phyloP scores from a whole-genome alignment of 2,888 invertebrate species.

The Papilio protenor region DNA sequence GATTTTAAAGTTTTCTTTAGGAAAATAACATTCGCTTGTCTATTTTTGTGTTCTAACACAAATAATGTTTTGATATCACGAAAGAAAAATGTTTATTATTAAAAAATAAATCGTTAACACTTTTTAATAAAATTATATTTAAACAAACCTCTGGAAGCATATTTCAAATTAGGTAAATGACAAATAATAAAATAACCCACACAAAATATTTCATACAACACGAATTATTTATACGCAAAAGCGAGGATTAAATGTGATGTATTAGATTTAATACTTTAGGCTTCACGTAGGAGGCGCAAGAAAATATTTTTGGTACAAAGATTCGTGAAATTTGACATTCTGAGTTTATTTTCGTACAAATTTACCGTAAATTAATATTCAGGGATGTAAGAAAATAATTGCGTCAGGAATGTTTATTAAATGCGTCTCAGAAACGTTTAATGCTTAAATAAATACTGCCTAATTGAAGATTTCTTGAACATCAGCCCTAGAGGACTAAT shows the following conservation, averaged over 20 bases:
- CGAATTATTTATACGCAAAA: not conserved
- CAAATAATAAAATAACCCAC: not conserved
- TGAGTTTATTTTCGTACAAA: conserved; percentile 4
- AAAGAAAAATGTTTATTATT: no score
- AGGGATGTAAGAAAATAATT: not conserved
- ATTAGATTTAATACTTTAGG: conserved; percentile 23
- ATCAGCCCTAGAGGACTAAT: not conserved
- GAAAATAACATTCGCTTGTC: no score
- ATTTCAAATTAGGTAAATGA: not conserved
- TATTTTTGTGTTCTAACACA: no score
- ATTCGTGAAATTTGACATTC: conserved; percentile 1
- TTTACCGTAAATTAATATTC: conserved; percentile 23
- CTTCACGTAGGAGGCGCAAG: conserved; percentile 8
- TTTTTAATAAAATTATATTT: not conserved
- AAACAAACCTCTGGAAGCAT: not conserved
- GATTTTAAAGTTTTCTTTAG: no score
- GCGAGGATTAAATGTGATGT: conserved; percentile 29
- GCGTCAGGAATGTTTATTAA: not conserved
- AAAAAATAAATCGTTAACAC: no score
- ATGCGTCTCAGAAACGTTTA: not conserved
- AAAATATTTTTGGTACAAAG: conserved; percentile 1
- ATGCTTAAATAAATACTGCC: not conserved
- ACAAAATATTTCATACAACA: not conserved
- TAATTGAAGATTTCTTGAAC: not conserved
- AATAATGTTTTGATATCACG: no score